A percentile compares a stretch with the other conserved stretches of the same genome.
These are phyloP conservation scores for Phyllostomus hastatus DNA, from an alignment of 2,113 vertebrate genomes.

Conservation along the genomic window DNA sequence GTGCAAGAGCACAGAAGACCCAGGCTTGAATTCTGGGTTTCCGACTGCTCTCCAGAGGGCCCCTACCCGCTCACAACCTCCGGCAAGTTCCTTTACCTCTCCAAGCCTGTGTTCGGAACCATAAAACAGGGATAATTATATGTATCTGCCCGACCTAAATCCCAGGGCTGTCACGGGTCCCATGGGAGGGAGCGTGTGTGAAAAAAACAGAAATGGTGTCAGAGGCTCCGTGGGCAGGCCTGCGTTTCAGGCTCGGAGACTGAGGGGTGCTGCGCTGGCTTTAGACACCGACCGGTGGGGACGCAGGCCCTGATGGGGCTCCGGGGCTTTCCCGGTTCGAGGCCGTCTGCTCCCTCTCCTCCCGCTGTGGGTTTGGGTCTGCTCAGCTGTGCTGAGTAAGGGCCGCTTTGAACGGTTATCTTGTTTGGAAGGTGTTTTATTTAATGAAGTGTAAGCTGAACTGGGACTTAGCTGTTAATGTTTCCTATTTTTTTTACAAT, in stretches of 20 bases:
- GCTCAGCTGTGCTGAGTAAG: neutral
- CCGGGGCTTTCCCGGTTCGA: neutral
- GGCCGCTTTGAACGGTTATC: neutral
- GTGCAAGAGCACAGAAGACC: neutral
- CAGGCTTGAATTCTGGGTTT: neutral
- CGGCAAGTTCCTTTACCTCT: neutral
- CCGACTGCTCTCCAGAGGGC: neutral
- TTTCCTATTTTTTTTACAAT: conserved; percentile 42
- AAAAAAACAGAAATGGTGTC: neutral
- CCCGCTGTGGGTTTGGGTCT: neutral
- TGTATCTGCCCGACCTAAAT: neutral
- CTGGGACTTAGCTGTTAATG: conserved; percentile 47
- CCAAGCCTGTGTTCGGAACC: neutral
- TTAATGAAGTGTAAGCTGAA: conserved; percentile 46
- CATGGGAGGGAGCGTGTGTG: neutral
- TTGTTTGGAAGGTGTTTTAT: conserved; percentile 20
- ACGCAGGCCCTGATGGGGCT: neutral
- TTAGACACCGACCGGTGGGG: neutral
- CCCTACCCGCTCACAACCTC: neutral
- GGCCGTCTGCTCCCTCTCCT: neutral
- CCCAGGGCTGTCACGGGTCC: neutral
- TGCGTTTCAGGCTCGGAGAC: neutral
- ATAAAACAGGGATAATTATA: neutral
- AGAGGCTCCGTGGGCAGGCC: neutral
- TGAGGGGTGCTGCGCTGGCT: neutral